Conservation (phyloP, 2,888 invertebrate genomes). For the Agrochola macilenta region DNA sequence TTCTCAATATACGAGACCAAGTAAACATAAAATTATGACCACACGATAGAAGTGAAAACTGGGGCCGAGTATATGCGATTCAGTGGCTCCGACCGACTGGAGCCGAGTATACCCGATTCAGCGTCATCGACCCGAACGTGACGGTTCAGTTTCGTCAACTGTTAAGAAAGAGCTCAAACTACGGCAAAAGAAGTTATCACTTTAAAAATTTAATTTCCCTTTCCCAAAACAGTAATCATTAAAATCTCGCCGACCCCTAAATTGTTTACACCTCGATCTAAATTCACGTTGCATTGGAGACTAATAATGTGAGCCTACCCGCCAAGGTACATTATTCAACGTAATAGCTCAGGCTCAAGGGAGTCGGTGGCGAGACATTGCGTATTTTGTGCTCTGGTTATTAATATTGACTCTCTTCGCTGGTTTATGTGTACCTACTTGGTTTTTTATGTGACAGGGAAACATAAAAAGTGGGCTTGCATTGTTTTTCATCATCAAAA, state of each 20-base stretch:
- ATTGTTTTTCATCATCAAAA: neutral
- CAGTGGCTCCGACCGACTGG: too few relatives aligned
- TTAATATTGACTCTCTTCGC: conserved; percentile 11
- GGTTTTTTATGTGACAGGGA: neutral
- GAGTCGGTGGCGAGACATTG: conserved; percentile 29
- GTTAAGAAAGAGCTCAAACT: too few relatives aligned
- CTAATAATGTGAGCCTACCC: conserved; percentile 50
- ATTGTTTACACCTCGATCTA: conserved; percentile 55
- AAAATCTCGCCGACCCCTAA: conserved; percentile 18
- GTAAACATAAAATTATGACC: too few relatives aligned
- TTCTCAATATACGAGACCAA: neutral
- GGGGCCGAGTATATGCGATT: too few relatives aligned
- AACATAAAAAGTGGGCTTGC: neutral
- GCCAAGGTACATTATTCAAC: conserved; percentile 44
- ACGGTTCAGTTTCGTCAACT: too few relatives aligned
- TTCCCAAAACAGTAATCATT: conserved; percentile 1
- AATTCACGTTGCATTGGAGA: conserved; percentile 57
- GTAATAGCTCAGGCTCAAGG: conserved; percentile 45
- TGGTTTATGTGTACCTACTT: neutral
- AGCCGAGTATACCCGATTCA: too few relatives aligned
- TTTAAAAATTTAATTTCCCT: conserved; percentile 6
- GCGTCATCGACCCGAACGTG: too few relatives aligned
- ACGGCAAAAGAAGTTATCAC: too few relatives aligned
- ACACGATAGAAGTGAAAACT: too few relatives aligned
- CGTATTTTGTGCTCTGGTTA: conserved; percentile 43